phyloP scores from a whole-genome alignment of 2,113 vertebrate genomes.

The Mesembrinibis cayennensis region DNA sequence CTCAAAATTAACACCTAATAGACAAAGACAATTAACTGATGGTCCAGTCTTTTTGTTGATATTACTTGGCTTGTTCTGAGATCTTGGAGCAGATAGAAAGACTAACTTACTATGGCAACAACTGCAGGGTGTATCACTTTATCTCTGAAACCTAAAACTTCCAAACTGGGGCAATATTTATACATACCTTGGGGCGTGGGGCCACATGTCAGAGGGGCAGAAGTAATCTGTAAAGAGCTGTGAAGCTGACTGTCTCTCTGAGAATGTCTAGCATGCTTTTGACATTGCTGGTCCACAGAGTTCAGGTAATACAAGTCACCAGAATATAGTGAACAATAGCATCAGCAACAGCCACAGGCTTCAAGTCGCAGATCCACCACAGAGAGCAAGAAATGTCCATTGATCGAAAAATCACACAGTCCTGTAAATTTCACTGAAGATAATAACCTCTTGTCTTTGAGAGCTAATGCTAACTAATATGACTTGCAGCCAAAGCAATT shows the following conservation, averaged over 20 bases:
- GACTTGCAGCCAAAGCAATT: neutral
- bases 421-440: neutral
- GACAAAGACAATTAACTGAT: neutral
- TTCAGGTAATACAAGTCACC: neutral
- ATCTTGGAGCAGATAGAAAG: neutral
- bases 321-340: neutral
- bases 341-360: neutral
- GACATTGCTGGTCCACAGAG: neutral
- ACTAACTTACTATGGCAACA: neutral
- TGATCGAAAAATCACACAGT: neutral
- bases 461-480: neutral
- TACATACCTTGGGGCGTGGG: rapidly evolving
- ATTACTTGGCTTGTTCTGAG: neutral
- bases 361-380: neutral
- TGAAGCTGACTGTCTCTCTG: neutral
- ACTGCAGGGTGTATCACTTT: neutral
- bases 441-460: neutral
- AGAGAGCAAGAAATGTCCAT: neutral
- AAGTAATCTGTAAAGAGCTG: neutral
- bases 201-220: neutral
- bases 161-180: neutral
- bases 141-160: neutral
- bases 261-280: neutral
- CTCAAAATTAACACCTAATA: neutral
- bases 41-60: neutral